These are phyloP conservation scores for Drosophila miranda DNA, from an alignment of 1,140 invertebrate genomes.

Conservation along the genomic window DNA sequence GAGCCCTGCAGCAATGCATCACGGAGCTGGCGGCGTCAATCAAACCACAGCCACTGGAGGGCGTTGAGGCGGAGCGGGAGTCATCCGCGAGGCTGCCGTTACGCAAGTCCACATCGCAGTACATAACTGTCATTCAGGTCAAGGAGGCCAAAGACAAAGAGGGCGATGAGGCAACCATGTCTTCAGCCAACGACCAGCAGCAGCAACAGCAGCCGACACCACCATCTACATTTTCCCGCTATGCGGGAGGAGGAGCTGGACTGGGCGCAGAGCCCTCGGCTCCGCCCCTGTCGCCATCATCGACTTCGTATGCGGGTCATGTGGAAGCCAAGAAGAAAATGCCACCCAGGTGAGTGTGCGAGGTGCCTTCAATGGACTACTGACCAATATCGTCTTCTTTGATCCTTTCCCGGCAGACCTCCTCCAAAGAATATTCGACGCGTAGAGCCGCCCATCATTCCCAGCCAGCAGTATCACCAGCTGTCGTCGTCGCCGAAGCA, in stretches of 20 bases:
- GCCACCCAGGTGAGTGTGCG: conserved; percentile 84
- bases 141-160: conserved; percentile 84
- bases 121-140: conserved; percentile 94
- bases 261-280: conserved; percentile 59
- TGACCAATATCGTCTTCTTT: neutral
- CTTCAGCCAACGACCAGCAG: conserved; percentile 34
- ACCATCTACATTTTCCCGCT: conserved; percentile 63
- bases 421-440: conserved; percentile 86
- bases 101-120: conserved; percentile 87
- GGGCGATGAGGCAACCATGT: conserved; percentile 35
- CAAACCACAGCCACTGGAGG: neutral
- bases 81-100: conserved; percentile 16
- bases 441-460: conserved; percentile 84
- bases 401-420: conserved; percentile 81
- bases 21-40: conserved; percentile 85
- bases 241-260: conserved; percentile 20
- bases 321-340: conserved; percentile 84
- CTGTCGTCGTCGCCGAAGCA: conserved; percentile 78
- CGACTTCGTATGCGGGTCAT: conserved; percentile 82
- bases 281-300: conserved; percentile 76
- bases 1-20: conserved; percentile 84
- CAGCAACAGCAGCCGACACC: conserved; percentile 35
- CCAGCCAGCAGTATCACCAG: conserved; percentile 54
- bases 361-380: neutral
- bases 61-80: conserved; percentile 13